Base-by-base conservation (phyloP, 2,888 invertebrate species). In the Heliconius cydno region DNA sequence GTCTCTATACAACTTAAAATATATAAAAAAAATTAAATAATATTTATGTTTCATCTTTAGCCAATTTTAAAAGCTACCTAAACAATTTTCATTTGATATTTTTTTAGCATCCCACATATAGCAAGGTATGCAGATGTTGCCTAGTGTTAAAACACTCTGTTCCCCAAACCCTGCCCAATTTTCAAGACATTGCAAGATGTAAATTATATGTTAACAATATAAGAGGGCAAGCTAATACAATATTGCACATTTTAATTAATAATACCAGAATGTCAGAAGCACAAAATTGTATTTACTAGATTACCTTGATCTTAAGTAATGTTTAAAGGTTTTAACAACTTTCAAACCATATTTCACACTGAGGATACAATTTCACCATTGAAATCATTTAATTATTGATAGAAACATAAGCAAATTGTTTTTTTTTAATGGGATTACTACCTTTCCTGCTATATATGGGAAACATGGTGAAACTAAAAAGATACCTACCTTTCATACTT, bases 401-500 rank as follows among this genome's bases (percentile, higher is more conserved):
- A 60, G n/a, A 60, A 60, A n/a, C n/a, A 3, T 60, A n/a, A 60
- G 22, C 19, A n/a, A 60, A 4, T n/a, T n/a, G n/a, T n/a, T 60
- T 60, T 57, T n/a, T 60, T n/a, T 60, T n/a, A 60, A n/a, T n/a
- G n/a, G 10, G 9, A 60, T 60, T 60, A 60, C 60, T 60, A n/a
- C 60, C 60, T 60, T n/a, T 1, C 22, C 10, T 60, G 52, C 52
- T 52, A 19, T 52, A 52, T 19, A 52, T 19, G 19, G 46, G 19
- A 19, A 6, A 52, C 46, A 52, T 1, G 6, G 19, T 46, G 3
- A 60, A 60, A 12, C 3, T 22, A 60, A 60, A n/a, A 60, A 60
- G n/a, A 25, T 25, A 66, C 63, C 77, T 87, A 96, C 97, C 97
- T 96, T 90, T 98, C 98, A 95, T 98, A 98, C 95, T 99, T 98